Evolutionary conservation across 2,888 invertebrate species (phyloP).

Genomic region (Cephus nigrinus): DNA sequence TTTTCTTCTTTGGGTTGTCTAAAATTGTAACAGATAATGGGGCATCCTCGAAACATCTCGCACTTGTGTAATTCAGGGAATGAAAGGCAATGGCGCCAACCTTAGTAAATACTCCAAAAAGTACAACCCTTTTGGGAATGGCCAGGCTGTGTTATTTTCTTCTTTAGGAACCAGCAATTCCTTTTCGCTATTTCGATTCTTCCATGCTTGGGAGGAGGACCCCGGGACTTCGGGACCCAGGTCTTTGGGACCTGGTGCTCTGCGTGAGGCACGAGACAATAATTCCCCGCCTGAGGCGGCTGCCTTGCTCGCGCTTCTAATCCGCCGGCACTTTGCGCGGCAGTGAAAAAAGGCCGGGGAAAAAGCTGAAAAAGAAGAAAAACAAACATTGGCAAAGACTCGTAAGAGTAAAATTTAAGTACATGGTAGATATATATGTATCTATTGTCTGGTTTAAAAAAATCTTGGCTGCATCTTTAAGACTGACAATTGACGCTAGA

Average conservation of each 20-base stretch:
- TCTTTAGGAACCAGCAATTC: neutral
- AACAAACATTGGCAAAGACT: neutral
- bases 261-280: slow-evolving; percentile 52
- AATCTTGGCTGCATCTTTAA: neutral
- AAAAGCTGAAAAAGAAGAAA: neutral
- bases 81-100: neutral
- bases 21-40: neutral
- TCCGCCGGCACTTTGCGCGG: slow-evolving; percentile 46
- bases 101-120: neutral
- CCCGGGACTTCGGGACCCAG: neutral
- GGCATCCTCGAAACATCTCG: neutral
- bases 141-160: slow-evolving; percentile 1
- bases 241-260: slow-evolving; percentile 1
- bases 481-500: neutral
- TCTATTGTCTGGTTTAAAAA: neutral
- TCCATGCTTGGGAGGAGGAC: neutral
- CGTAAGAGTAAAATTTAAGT: neutral
- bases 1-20: neutral
- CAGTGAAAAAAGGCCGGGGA: slow-evolving; percentile 31
- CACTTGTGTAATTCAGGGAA: neutral
- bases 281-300: slow-evolving; percentile 34
- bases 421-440: neutral
- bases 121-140: neutral
- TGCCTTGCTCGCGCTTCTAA: slow-evolving; percentile 48
- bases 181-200: neutral